Evolutionary conservation across 1,140 invertebrate genomes (phyloP).

Genomic region (Drosophila tropicalis): DNA sequence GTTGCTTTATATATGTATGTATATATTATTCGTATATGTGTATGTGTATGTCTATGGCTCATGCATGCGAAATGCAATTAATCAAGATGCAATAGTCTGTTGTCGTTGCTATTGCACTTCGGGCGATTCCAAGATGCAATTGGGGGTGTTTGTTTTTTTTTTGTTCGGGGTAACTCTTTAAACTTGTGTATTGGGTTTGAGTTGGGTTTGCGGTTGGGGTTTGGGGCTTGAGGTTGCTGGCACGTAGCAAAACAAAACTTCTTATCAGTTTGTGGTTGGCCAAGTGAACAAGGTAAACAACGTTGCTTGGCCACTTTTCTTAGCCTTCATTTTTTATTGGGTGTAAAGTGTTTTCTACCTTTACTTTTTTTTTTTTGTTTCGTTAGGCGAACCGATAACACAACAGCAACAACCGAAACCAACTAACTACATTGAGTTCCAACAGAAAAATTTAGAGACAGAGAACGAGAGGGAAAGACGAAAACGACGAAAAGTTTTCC

Average conservation of each 20-base stretch:
- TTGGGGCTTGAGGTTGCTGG: slow-evolving; percentile 9
- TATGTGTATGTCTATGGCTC: slow-evolving; percentile 1
- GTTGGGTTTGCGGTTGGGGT: neutral
- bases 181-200: neutral
- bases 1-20: slow-evolving; percentile 9
- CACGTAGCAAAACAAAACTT: slow-evolving; percentile 46
- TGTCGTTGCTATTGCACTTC: slow-evolving; percentile 15
- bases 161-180: neutral
- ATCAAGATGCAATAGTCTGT: slow-evolving; percentile 35
- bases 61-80: slow-evolving; percentile 49
- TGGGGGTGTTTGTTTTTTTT: neutral
- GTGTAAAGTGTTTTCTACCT: slow-evolving; percentile 65
- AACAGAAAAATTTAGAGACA: slow-evolving; percentile 15
- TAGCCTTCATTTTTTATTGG: slow-evolving; percentile 52
- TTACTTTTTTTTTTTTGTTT: neutral
- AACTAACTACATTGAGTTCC: slow-evolving; percentile 33
- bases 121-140: neutral
- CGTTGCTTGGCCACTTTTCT: slow-evolving; percentile 38
- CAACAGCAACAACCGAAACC: slow-evolving; percentile 21
- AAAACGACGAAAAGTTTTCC: slow-evolving; percentile 41
- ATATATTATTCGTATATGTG: neutral
- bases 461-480: neutral
- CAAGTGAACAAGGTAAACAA: slow-evolving; percentile 53
- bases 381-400: slow-evolving; percentile 46
- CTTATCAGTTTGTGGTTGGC: slow-evolving; percentile 60